Conservation (phyloP, 1,140 invertebrate species). For the Mactra quadrangularis region DNA sequence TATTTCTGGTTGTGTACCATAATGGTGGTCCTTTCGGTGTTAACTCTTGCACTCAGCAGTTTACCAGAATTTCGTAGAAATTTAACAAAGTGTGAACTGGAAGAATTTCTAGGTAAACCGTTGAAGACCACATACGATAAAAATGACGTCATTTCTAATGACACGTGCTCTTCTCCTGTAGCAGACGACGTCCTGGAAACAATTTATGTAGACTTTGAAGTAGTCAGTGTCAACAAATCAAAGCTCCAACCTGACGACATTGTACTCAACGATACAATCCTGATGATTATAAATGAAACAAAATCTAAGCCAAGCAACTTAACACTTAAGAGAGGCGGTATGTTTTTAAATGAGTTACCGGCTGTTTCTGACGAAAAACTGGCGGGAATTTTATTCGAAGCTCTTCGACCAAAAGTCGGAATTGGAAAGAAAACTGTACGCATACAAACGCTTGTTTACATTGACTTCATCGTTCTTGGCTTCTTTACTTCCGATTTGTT, state of each 20-base stretch:
- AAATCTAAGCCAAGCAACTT: neutral
- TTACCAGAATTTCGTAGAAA: constrained; percentile 52
- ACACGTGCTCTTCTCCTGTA: constrained; percentile 1
- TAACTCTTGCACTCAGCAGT: constrained; percentile 56
- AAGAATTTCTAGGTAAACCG: constrained; percentile 49
- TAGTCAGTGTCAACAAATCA: constrained; percentile 18
- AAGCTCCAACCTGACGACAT: constrained; percentile 14
- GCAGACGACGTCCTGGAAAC: neutral
- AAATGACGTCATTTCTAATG: neutral
- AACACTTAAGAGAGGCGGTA: too few species aligned
- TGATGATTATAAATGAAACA: neutral
- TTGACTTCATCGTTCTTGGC: constrained; percentile 80
- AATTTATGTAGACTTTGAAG: constrained; percentile 14
- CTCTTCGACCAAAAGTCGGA: constrained; percentile 5
- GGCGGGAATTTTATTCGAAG: constrained; percentile 5
- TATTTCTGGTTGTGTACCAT: constrained; percentile 62
- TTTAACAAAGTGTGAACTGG: constrained; percentile 56
- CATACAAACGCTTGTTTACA: constrained; percentile 36
- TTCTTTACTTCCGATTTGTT: constrained; percentile 81
- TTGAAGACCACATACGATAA: neutral
- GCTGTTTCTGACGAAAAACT: constrained; percentile 12
- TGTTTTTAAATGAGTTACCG: constrained; percentile 8
- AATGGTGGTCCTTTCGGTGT: constrained; percentile 63
- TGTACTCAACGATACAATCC: neutral
- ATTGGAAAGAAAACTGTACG: constrained; percentile 47